Evolutionary conservation across 2,888 invertebrate genomes (phyloP).

Genomic region (Thelaira solivaga): DNA sequence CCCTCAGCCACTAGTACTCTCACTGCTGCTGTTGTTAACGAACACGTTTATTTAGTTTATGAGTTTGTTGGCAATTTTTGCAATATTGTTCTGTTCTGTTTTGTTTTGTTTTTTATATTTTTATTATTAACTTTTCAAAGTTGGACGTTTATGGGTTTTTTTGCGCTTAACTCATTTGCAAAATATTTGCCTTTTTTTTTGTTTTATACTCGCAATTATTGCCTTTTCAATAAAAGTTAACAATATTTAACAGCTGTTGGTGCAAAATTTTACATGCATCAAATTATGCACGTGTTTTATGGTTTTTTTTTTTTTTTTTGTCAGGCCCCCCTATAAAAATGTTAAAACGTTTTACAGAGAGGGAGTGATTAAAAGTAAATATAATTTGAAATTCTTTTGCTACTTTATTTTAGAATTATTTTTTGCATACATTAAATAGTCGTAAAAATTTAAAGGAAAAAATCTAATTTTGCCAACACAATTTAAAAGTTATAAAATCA

Average conservation of each 20-base stretch:
- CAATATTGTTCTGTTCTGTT: slow-evolving; percentile 25
- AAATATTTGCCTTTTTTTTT: slow-evolving; percentile 34
- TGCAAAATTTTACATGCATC: slow-evolving; percentile 49
- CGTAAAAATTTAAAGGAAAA: slow-evolving; percentile 56
- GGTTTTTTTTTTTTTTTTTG: slow-evolving; percentile 15
- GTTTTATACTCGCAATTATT: slow-evolving; percentile 49
- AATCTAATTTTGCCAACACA: slow-evolving; percentile 58
- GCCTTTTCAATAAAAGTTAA: slow-evolving; percentile 33
- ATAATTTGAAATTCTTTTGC: slow-evolving; percentile 15
- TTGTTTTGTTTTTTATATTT: slow-evolving; percentile 45
- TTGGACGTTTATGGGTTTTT: slow-evolving; percentile 59
- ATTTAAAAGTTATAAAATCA: slow-evolving; percentile 48
- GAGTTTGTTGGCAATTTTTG: slow-evolving; percentile 38
- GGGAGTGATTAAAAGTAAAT: slow-evolving; percentile 49
- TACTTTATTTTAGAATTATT: slow-evolving; percentile 15
- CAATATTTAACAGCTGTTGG: slow-evolving; percentile 53
- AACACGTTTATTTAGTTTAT: slow-evolving; percentile 33
- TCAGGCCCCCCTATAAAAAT: slow-evolving; percentile 56
- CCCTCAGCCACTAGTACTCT: too few species aligned
- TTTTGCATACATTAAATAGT: slow-evolving; percentile 64
- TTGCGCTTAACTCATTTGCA: slow-evolving; percentile 49
- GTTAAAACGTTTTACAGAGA: neutral
- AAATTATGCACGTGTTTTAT: slow-evolving; percentile 59
- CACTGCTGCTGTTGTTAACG: too few species aligned
- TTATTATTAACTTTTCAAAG: slow-evolving; percentile 60